Evolutionary conservation across 2,113 vertebrate genomes (phyloP), one percentile per base, ranked within the genome.

Genomic region (Martes martes): DNA sequence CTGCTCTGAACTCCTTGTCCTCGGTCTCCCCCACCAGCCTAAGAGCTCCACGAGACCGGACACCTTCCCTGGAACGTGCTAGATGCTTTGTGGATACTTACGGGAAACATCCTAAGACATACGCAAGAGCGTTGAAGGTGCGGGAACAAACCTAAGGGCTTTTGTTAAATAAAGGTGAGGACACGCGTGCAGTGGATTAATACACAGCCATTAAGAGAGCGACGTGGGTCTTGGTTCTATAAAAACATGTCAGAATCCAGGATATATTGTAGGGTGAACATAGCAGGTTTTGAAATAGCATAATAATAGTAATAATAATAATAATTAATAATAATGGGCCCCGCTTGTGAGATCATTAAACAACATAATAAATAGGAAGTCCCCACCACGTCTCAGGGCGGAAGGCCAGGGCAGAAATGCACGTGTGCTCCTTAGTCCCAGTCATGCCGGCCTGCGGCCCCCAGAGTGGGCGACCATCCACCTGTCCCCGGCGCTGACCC

Each of bases 391-490:
- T 42, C 16, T 42, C 89, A 28, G 6, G 14, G 33, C 0, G 1
- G 26, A 0, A 4, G 14, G 18, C 1, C 50, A 9, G 26, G 0
- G 2, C 1, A 31, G 92, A 71, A 19, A 1, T 13, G 31, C 61
- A 21, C 28, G 1, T 0, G 7, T 11, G 61, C 42, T 42, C 28
- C 6, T 52, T 6, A 10, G 21, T 11, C 28, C 6, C 52, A 19
- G 14, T 6, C 11, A 0, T 2, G 23, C 47, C 1, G 3, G 45
- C 45, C 45, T 4, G 16, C 2, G 2, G 57, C 67, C 42, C 1
- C 10, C 0, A 1, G 0, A 11, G 6, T 0, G 2, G 23, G 24
- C 7, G 4, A 11, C 28, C 1, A 18, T 11, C 47, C 26, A 18
- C 11, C n/a, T 4, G 4, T 24, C 7, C 15, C 39, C 14, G 19